Conservation (phyloP, 1,140 invertebrate species). For the Leptopilina clavipes region DNA sequence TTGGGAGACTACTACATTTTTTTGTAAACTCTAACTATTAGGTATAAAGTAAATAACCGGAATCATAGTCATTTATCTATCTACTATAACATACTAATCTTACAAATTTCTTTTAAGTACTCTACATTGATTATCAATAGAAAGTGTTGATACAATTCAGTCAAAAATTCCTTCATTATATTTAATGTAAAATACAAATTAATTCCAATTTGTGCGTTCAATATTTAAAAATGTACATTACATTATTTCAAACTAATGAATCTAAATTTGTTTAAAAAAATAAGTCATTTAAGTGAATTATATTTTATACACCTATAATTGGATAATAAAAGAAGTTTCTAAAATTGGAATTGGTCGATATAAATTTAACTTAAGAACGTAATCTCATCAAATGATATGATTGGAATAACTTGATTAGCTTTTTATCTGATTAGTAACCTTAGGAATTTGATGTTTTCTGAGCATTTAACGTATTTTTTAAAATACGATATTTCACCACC, state of each 20-base stretch:
- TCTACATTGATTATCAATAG: not conserved
- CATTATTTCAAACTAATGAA: too few species aligned
- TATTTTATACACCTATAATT: too few species aligned
- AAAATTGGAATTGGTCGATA: not conserved
- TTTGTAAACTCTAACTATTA: not conserved
- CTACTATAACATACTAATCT: not conserved
- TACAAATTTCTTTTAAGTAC: not conserved
- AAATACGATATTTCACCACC: slow-evolving; percentile 75
- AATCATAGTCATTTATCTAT: slow-evolving; percentile 5
- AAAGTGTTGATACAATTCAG: not conserved
- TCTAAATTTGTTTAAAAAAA: too few species aligned
- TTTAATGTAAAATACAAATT: not conserved
- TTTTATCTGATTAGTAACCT: not conserved
- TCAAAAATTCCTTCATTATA: slow-evolving; percentile 1
- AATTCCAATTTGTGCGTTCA: slow-evolving; percentile 8
- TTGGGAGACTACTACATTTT: not conserved
- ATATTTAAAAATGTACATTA: too few species aligned
- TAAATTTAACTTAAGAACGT: not conserved
- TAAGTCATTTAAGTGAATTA: too few species aligned
- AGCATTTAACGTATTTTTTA: not conserved
- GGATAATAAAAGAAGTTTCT: too few species aligned
- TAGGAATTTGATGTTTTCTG: not conserved
- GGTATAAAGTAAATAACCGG: not conserved
- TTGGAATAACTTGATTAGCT: not conserved
- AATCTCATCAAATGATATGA: not conserved